Conservation (phyloP, 2,113 vertebrate genomes). For the Tenrec ecaudatus region DNA sequence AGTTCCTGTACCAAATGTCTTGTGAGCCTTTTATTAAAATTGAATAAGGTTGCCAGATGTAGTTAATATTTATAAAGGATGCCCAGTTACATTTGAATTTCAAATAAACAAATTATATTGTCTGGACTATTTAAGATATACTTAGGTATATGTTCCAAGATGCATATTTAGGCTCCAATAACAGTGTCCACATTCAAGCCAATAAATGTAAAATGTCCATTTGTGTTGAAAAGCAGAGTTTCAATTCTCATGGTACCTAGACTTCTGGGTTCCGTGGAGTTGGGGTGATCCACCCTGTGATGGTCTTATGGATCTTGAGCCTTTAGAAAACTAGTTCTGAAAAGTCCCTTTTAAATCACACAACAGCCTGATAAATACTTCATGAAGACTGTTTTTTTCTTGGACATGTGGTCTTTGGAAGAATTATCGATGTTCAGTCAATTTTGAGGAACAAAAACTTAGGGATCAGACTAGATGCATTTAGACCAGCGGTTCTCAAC, state of each 20-base stretch:
- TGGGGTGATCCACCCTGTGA: background rate
- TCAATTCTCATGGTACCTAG: background rate
- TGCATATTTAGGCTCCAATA: background rate
- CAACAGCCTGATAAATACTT: background rate
- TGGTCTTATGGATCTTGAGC: background rate
- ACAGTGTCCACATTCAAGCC: background rate
- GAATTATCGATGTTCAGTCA: background rate
- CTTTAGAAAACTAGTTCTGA: background rate
- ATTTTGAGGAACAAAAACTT: background rate
- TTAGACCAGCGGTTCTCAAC: no score
- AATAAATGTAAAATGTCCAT: background rate
- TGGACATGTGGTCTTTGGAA: background rate
- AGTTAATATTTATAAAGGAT: background rate
- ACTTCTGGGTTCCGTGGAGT: background rate
- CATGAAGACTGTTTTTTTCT: background rate
- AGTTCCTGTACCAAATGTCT: background rate
- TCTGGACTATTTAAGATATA: background rate
- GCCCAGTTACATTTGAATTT: conserved; percentile 9
- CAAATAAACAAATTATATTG: background rate
- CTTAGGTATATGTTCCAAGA: background rate
- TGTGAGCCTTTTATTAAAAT: background rate
- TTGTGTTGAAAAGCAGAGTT: background rate
- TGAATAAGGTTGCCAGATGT: conserved; percentile 23
- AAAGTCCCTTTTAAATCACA: background rate
- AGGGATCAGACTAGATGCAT: background rate